Evolutionary conservation across 2,797 vertebrate genomes (phyloP), one percentile per base, ranked within the genome.

Genomic region (Pangasius sanitwongsei): DNA sequence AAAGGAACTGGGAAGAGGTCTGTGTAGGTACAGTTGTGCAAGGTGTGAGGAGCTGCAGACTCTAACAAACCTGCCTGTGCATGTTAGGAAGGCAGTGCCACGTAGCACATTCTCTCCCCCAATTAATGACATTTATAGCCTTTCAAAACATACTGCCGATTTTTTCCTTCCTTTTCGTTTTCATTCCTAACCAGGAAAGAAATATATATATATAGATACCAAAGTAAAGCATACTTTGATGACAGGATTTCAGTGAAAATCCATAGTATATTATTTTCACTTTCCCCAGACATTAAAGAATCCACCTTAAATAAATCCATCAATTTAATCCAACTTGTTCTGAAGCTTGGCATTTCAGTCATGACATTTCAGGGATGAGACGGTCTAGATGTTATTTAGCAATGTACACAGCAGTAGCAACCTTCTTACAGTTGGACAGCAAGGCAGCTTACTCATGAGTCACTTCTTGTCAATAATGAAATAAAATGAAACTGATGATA

Each of bases 21-120:
- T 77, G 9, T 87, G 37, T 65, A 86, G 72, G n/a, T 84, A 84
- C 80, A 91, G 89, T 83, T 89, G 86, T 90, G 78, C 31, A 70
- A 55, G 72, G n/a, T 69, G 59, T 83, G 61, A 67, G 53, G 37
- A 50, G 41, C 85, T 41, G 31, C 67, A 50, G 67, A 28, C 3
- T 55, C 28, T 78, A 67, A 41, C 37, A 77, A 77, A 86, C 87
- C 74, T 89, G 90, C 70, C 89, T 57, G 67, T 90, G 59, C 91
- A 87, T 88, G 89, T 87, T 82, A 65, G 67, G 69, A 86, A 74
- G 57, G 53, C 75, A 70, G 9, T 55, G n/a, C 90, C 84, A 88
- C 69, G 85, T 90, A 67, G 53, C 16, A 55, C 65, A 41, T 55
- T 55, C 70, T 67, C 37, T 41, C 3, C 25, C 28, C 23, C 85